A percentile compares a stretch with the other conserved stretches of the same genome.
Conservation (phyloP, 2,888 invertebrate species). For the Chrysina gloriosa region DNA sequence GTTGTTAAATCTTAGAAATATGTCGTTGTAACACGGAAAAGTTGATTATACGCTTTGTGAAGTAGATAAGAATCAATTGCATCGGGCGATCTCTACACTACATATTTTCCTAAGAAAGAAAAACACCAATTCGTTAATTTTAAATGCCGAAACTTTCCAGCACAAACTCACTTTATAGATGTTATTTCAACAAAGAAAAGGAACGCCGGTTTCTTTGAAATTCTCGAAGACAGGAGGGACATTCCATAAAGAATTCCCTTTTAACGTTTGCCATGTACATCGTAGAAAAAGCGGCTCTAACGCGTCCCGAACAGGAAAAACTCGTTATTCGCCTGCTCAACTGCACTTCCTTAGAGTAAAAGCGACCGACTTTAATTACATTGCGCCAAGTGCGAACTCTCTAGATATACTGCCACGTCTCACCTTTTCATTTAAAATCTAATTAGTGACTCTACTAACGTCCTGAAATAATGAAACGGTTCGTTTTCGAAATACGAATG, state of each 20-base stretch:
- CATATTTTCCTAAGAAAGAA: not conserved
- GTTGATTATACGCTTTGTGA: too few species aligned
- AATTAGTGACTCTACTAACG: not conserved
- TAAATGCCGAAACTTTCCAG: too few species aligned
- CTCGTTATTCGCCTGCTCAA: not conserved
- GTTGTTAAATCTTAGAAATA: too few species aligned
- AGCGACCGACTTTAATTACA: not conserved
- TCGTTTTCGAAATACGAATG: not conserved
- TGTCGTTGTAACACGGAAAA: too few species aligned
- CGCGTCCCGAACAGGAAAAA: not conserved
- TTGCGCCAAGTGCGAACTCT: not conserved
- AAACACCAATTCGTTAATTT: too few species aligned
- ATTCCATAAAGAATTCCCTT: not conserved
- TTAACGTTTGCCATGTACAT: not conserved
- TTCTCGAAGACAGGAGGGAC: too few species aligned
- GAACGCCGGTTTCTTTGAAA: not conserved
- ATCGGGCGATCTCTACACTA: too few species aligned
- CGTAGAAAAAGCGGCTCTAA: not conserved
- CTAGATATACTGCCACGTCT: not conserved
- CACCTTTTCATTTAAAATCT: constrained; percentile 11
- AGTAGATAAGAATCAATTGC: too few species aligned
- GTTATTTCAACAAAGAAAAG: too few species aligned
- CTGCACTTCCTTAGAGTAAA: not conserved
- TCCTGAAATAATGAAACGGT: not conserved
- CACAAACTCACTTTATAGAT: too few species aligned